Evolutionary conservation across 2,888 invertebrate genomes (phyloP).

Genomic region (Anarsia innoxiella): DNA sequence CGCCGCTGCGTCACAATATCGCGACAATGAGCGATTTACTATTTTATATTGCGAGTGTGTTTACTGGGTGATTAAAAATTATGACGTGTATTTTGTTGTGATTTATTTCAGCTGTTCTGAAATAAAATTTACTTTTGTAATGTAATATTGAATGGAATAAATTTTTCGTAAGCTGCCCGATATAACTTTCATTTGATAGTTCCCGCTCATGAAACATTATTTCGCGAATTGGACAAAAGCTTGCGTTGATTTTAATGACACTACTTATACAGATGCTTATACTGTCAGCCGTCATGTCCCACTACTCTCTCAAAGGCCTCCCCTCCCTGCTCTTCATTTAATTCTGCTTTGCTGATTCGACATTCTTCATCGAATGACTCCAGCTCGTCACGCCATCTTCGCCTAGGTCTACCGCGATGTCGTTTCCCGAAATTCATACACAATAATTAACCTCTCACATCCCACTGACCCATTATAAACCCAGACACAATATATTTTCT

Average conservation of each 20-base stretch:
- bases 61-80: not conserved
- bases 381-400: too few species aligned
- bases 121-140: not conserved
- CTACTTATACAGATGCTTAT: not conserved
- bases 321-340: too few species aligned
- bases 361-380: too few species aligned
- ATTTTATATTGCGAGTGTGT: not conserved
- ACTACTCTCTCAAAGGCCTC: too few species aligned
- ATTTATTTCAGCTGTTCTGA: not conserved
- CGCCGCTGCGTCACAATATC: constrained; percentile 36
- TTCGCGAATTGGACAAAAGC: not conserved
- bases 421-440: too few species aligned
- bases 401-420: too few species aligned
- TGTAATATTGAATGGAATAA: not conserved
- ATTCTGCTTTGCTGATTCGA: too few species aligned
- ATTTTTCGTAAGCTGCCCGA: too few species aligned
- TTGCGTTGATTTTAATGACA: not conserved
- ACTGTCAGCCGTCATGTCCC: too few species aligned
- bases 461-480: not conserved
- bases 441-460: too few species aligned
- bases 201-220: not conserved
- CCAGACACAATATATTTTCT: not conserved
- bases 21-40: constrained; percentile 10
- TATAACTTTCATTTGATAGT: too few species aligned
- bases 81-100: not conserved